These are phyloP conservation scores for Rhinoraja longicauda DNA, from an alignment of 2,797 vertebrate species.

Conservation along the genomic window DNA sequence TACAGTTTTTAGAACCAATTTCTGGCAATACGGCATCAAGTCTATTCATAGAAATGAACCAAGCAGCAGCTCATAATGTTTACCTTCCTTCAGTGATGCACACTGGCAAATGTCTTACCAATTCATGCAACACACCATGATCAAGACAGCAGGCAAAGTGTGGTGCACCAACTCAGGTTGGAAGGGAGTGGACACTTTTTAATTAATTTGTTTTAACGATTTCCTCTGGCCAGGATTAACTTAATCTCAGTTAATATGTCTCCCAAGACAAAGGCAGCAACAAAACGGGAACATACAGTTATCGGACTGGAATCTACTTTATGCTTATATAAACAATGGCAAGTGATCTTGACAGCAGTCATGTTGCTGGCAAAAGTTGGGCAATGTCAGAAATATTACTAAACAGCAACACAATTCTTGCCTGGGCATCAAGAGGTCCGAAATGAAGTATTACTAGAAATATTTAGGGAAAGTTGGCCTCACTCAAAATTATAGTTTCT, in stretches of 20 bases:
- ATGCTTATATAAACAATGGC: not conserved
- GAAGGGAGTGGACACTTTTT: not conserved
- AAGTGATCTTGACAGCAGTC: not conserved
- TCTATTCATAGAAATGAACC: not conserved
- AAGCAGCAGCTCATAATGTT: not conserved
- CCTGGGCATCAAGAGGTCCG: not conserved
- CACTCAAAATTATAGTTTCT: not conserved
- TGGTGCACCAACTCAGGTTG: not conserved
- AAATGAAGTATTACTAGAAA: not conserved
- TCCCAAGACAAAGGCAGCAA: not conserved
- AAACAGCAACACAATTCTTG: not conserved
- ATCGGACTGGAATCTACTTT: not conserved
- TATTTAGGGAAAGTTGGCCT: not conserved
- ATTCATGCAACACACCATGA: not conserved
- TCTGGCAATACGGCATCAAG: not conserved
- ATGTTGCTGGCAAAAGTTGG: not conserved
- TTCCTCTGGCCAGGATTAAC: not conserved
- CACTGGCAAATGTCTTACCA: not conserved
- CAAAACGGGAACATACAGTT: not conserved
- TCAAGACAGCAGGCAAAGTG: not conserved
- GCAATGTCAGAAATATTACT: conserved; percentile 25
- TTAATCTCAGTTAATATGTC: not conserved
- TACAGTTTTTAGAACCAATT: not conserved
- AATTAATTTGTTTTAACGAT: not conserved
- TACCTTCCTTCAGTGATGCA: not conserved